Evolutionary conservation across 2,113 vertebrate genomes (phyloP), one percentile per base, ranked within the genome.

Genomic region (Arizona elegans): DNA sequence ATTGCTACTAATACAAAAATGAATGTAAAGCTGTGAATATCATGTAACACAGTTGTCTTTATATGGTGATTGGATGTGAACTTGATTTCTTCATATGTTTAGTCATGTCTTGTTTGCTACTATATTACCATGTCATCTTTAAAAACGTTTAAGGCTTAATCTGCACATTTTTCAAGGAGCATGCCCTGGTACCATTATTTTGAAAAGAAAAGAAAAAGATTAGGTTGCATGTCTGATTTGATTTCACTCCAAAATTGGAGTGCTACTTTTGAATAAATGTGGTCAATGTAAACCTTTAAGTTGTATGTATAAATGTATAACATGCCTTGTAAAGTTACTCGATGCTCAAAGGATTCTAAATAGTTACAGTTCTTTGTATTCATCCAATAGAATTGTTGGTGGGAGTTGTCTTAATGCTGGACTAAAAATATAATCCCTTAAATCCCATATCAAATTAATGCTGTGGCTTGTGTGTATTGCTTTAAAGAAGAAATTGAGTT

Each of bases 401-500:
- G 24, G n/a, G 33, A 54, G 26, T 55, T 11, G 5, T 86, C 75
- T 58, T 91, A 19, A 26, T 47, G 75, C 12, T 47, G 21, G 33
- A 11, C 43, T 11, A 24, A 59, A 50, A 59, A 86, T 43, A 59
- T 47, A 19, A 8, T 19, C 13, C 54, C n/a, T 56, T 56, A 88
- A 85, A 89, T 59, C 23, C 29, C 38, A 59, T 62, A 38, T 8
- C 85, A 94, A 65, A 92, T 91, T 87, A 91, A 91, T 38, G 38
- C 8, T 12, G 17, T 33, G 91, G 90, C 91, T 94, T 93, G 92
- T 95, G 91, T n/a, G 29, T 17, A 90, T 93, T 86, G 93, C 86
- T 96, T 93, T 92, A 58, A 90, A 91, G 96, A 88, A 87, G 13
- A 95, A 96, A 95, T 94, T 81, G 94, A 52, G 43, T 93, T 90